Base-by-base conservation (phyloP, 2,888 invertebrate species). In the Phortica okadai region DNA sequence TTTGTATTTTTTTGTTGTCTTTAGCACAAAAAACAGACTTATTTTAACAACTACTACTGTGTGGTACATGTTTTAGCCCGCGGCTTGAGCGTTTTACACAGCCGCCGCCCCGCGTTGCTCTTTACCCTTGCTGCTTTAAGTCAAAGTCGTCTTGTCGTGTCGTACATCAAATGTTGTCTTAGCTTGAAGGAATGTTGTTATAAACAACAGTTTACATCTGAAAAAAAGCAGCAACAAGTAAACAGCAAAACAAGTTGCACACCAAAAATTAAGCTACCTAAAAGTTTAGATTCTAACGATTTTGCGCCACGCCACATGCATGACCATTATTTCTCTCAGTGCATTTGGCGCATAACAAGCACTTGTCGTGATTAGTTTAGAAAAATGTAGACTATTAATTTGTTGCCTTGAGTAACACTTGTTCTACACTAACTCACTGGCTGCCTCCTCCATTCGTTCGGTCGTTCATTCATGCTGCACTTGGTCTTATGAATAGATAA, bases 331-430 rank as follows among this genome's bases (percentile, higher is more conserved):
- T 72, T 72, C 41, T 33, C 33, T 4, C 54, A 25, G 70, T 72
- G 70, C 45, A 72, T 56, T 45, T 50, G 21, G 69, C 25, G 33
- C 14, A 56, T 62, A 59, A 62, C 59, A 62, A 44, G 59, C 41
- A 80, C 80, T 81, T 81, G 81, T 81, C 81, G 81, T 81, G 81
- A 81, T 81, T 81, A 81, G 81, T 81, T 81, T 81, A 76, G 79
- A 81, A 81, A 81, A 81, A 77, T 82, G 78, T 78, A 79, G 76
- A 79, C 81, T 78, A 80, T 81, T 77, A 81, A 79, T 77, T 84
- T 81, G 74, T 80, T 75, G 82, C 77, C 79, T 83, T 80, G 79
- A 79, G 83, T 83, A 83, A 82, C 82, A 84, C 82, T 84, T 83
- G 75, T 78, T 79, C 75, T 83, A 76, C 66, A 77, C 77, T 42